These are phyloP conservation scores for Rhagonycha lutea DNA, from an alignment of 2,888 invertebrate genomes.

Conservation along the genomic window DNA sequence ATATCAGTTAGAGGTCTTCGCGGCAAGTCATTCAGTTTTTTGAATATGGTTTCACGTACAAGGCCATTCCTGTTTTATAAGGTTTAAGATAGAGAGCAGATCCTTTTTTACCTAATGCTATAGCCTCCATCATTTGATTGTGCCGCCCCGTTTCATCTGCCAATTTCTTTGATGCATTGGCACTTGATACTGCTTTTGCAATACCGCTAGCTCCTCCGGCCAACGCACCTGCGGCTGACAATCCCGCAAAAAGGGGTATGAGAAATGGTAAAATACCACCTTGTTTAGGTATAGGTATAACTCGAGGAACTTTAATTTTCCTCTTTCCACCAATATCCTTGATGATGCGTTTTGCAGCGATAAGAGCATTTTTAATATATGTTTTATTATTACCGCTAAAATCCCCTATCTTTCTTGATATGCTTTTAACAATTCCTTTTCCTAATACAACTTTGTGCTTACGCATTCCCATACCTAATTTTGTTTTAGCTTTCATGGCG, in stretches of 20 bases:
- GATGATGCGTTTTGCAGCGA: background rate
- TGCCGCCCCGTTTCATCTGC: too few species aligned
- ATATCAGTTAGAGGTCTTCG: constrained; percentile 32
- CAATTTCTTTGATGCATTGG: too few species aligned
- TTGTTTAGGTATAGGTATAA: constrained; percentile 44
- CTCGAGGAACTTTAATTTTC: constrained; percentile 3
- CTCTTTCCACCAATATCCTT: constrained; percentile 6
- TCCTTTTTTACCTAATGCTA: constrained; percentile 25
- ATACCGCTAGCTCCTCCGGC: constrained; percentile 35
- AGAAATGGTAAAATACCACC: constrained; percentile 45
- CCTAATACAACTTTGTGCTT: background rate
- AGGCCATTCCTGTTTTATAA: background rate
- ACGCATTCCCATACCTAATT: constrained; percentile 29
- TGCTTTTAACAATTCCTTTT: background rate
- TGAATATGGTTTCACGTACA: constrained; percentile 18
- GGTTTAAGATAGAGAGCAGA: constrained; percentile 4
- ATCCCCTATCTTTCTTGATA: background rate
- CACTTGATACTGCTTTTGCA: too few species aligned
- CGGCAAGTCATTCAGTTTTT: constrained; percentile 29
- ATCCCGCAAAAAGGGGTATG: constrained; percentile 46
- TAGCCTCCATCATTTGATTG: too few species aligned
- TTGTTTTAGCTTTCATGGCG: constrained; percentile 41
- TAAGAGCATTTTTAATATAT: background rate
- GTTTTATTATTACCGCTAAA: background rate
- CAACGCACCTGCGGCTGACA: constrained; percentile 38